A percentile compares a stretch with the other conserved stretches of the same genome.
phyloP scores from a whole-genome alignment of 2,888 invertebrate genomes.

The Stomorhina lunata region DNA sequence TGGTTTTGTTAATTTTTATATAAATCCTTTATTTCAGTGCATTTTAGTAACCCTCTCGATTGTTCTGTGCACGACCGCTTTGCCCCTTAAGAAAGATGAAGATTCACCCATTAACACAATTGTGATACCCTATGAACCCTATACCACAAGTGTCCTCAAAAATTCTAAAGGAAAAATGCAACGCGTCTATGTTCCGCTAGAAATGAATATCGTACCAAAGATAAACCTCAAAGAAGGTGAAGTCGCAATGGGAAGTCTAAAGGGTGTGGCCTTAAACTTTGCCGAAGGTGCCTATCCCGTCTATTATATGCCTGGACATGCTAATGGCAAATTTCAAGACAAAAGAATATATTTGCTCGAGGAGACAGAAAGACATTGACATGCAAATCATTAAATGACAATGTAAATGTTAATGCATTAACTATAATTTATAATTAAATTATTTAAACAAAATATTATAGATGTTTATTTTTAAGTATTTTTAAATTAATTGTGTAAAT shows the following conservation, averaged over 20 bases:
- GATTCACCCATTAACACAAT: slow-evolving; percentile 69
- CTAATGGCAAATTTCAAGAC: slow-evolving; percentile 73
- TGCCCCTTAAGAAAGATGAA: slow-evolving; percentile 32
- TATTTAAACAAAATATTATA: neutral
- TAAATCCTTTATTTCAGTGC: slow-evolving; percentile 25
- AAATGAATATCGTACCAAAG: slow-evolving; percentile 62
- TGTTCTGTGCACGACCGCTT: neutral
- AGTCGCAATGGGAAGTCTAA: slow-evolving; percentile 61
- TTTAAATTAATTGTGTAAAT: neutral
- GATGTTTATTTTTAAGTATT: too few species aligned
- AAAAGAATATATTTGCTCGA: slow-evolving; percentile 69
- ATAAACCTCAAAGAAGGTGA: slow-evolving; percentile 60
- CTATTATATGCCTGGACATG: slow-evolving; percentile 71
- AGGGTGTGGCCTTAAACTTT: slow-evolving; percentile 67
- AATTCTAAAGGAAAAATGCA: slow-evolving; percentile 48
- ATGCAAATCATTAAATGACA: neutral
- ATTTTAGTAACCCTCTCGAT: neutral
- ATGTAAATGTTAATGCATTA: neutral
- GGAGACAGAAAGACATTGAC: neutral
- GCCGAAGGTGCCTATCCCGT: slow-evolving; percentile 73
- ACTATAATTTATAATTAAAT: slow-evolving; percentile 13
- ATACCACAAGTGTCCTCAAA: slow-evolving; percentile 54
- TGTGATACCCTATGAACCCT: slow-evolving; percentile 70
- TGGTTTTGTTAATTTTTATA: too few species aligned
- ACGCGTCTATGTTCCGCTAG: slow-evolving; percentile 64